Base-by-base conservation (phyloP, 2,888 invertebrate species). In the Macroteleia sp. region DNA sequence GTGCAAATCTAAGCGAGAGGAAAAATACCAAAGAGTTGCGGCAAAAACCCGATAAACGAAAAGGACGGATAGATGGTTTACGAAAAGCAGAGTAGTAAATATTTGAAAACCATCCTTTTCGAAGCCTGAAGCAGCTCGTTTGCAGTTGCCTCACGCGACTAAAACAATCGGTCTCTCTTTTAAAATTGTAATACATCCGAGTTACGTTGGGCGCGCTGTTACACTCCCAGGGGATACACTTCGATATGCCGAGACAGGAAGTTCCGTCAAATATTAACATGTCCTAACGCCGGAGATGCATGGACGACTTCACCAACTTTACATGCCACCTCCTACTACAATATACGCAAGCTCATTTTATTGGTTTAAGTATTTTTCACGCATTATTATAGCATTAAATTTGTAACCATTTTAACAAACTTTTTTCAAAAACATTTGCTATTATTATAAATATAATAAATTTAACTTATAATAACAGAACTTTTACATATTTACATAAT, bases 91-190 rank as follows among this genome's bases (percentile, higher is more conserved):
- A 44, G 56, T 48, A 39, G 71, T 81, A 74, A 81, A 81, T 81
- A 78, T 81, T 81, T 81, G 76, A 78, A 48, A 36, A 48, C 22
- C 59, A 69, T 44, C 70, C 64, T 74, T 81, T 78, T 70, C 57
- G 66, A 57, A 78, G 66, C 59, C 69, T 57, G 64, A 77, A 77
- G 74, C 80, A 82, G 80, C 81, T 81, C 82, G 83, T 86, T 85
- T 74, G 79, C 84, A 85, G 86, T 86, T 84, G 83, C 80, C 85
- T 84, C 87, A 84, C 86, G 86, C 84, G 77, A 80, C 77, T 80
- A 81, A 84, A 86, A 86, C 86, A 86, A 86, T 87, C 87, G 85
- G 80, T 82, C 59, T 70, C 76, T 52, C 69, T 84, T 83, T 84
- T 86, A 83, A 87, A 87, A 85, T 83, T 82, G 83, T 85, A 87